A percentile compares a stretch with the other conserved stretches of the same genome.
phyloP scores from a whole-genome alignment of 2,113 vertebrate species.

The Actinemys pallida region DNA sequence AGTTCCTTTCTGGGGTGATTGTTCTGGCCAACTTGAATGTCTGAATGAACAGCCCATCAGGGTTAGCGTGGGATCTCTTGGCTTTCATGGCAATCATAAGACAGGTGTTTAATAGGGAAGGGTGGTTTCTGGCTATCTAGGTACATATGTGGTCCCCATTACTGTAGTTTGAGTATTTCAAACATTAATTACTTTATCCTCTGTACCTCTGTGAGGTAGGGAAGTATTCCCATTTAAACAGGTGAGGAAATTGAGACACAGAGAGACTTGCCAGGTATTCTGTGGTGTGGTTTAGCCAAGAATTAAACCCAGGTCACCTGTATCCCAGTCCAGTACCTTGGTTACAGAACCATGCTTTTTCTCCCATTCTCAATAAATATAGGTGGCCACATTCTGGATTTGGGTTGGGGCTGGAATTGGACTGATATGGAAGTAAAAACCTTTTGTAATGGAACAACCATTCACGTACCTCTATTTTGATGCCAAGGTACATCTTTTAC shows the following conservation, averaged over 20 bases:
- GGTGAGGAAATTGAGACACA: background rate
- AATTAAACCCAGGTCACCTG: background rate
- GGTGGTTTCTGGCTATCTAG: too few relatives aligned
- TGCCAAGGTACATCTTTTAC: background rate
- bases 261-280: background rate
- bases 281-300: too few relatives aligned
- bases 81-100: background rate
- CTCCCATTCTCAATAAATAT: background rate
- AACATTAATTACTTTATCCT: too few relatives aligned
- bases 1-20: background rate
- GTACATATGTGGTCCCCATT: too few relatives aligned
- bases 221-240: too few relatives aligned
- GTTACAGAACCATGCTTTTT: background rate
- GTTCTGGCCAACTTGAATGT: background rate
- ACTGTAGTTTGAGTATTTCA: too few relatives aligned
- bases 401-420: too few relatives aligned
- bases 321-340: background rate
- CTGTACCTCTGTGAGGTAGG: too few relatives aligned
- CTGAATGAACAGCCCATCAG: background rate
- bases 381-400: background rate
- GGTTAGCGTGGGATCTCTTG: background rate
- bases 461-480: background rate
- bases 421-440: background rate
- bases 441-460: background rate
- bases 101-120: too few relatives aligned